Percentiles rank a stretch among this genome's conserved stretches.
Evolutionary conservation across 64 coral and sea anemone genomes (phyloP).

Genomic region (Astreopora myriophthalma): DNA sequence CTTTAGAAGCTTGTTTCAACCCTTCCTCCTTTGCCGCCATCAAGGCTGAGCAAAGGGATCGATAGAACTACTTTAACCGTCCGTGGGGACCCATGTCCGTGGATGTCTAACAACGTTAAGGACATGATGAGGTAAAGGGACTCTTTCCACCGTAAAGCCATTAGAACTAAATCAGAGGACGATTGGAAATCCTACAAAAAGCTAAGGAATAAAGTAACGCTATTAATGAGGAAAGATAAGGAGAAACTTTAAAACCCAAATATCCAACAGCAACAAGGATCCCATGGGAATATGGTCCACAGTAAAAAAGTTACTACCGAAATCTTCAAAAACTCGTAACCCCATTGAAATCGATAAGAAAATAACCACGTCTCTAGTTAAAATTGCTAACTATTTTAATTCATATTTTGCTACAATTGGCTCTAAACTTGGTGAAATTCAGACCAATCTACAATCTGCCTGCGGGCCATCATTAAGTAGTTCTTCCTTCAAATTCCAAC

Average conservation of each 20-base stretch:
- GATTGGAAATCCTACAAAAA: conserved; percentile 57
- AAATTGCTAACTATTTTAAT: conserved; percentile 17
- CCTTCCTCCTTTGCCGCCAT: conserved; percentile 22
- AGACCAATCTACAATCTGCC: neutral
- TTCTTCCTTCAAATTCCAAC: conserved; percentile 9
- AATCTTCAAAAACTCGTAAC: neutral
- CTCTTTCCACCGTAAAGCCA: conserved; percentile 37
- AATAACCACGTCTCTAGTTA: neutral
- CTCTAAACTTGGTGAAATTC: neutral
- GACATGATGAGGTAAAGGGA: conserved; percentile 16
- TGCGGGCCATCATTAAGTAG: neutral
- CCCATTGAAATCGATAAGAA: neutral
- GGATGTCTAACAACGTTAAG: conserved; percentile 45
- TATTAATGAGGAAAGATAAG: neutral
- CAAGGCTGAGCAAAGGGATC: conserved; percentile 10
- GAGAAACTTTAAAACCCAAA: conserved; percentile 8
- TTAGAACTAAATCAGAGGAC: neutral
- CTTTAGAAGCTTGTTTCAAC: neutral
- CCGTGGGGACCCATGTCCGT: conserved; percentile 39
- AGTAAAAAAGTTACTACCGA: conserved; percentile 32
- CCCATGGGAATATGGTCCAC: conserved; percentile 26
- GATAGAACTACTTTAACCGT: neutral
- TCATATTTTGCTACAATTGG: conserved; percentile 34
- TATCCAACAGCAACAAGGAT: conserved; percentile 5
- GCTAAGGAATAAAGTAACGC: conserved; percentile 32